Evolutionary conservation across 2,113 vertebrate species (phyloP), one percentile per base, ranked within the genome.

Genomic region (Willisornis vidua): DNA sequence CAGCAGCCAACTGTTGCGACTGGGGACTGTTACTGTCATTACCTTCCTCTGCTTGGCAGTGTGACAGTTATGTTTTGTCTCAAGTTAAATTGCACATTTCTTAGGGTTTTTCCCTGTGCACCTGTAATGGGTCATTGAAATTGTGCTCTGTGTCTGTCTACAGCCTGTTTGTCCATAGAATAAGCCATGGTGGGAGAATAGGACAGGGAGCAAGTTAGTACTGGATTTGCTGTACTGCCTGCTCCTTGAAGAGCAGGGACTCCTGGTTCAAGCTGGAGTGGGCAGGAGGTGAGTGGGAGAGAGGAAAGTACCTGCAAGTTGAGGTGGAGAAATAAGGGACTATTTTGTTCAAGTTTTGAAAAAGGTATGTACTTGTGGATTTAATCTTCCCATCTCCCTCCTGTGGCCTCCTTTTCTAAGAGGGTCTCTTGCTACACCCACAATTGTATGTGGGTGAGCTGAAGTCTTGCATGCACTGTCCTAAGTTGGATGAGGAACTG

Each of bases 1-100:
- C 54, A 85, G 62, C 62, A 91, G 91, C 82, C 90, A 96, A 39
- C 71, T 90, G 89, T 77, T 90, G 82, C 48, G 63, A 74, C 9
- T 55, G 67, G 49, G 74, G 82, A 51, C 23, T 12, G 43, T 67
- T 89, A 59, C 72, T 90, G 51, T 54, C 87, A 48, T 23, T 83
- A 66, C 54, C 28, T 62, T 43, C 43, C 80, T 70, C 49, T 52
- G 31, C 89, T 85, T 80, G 81, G 55, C 77, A 55, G 0, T 0
- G 0, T 59, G 18, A 58, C 18, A 12, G 20, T 23, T 73, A 1
- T 87, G 78, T 87, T 94, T 91, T 85, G 59, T 79, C 81, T 90
- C 51, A 55, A 83, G 90, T 33, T 43, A 71, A 55, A 85, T 9
- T 80, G 82, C 51, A 76, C 46, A 59, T 83, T 94, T 81, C 91